Conservation (phyloP, 2,888 invertebrate species). For the Drosophila mercatorum region DNA sequence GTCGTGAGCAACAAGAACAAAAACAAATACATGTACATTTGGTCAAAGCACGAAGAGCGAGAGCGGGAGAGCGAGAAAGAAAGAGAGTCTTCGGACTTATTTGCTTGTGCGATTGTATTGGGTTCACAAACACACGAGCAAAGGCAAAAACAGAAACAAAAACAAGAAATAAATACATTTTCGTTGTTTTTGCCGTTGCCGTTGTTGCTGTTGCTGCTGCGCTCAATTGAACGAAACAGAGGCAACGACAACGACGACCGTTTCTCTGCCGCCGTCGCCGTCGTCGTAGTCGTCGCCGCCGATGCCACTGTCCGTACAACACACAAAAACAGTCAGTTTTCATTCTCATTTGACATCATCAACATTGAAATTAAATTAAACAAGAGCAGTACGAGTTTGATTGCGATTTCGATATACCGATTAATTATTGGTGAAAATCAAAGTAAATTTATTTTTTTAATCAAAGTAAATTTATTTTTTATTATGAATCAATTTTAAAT, state of each 20-base stretch:
- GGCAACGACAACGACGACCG: conserved; percentile 49
- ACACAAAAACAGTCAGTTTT: conserved; percentile 77
- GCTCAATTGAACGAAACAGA: conserved; percentile 71
- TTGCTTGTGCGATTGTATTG: conserved; percentile 31
- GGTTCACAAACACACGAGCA: conserved; percentile 34
- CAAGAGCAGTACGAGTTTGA: conserved; percentile 57
- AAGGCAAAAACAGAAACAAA: conserved; percentile 35
- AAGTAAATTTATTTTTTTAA: conserved; percentile 59
- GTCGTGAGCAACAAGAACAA: conserved; percentile 28
- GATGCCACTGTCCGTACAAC: conserved; percentile 58
- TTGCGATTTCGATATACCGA: conserved; percentile 34
- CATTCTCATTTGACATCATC: conserved; percentile 82
- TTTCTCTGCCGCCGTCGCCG: conserved; percentile 46
- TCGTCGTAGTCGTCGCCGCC: conserved; percentile 46
- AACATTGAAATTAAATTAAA: conserved; percentile 77
- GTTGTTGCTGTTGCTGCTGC: conserved; percentile 56
- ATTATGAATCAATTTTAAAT: conserved; percentile 37
- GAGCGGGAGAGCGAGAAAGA: not conserved
- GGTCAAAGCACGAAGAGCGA: not conserved
- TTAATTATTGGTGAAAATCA: conserved; percentile 40
- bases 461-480: conserved; percentile 57
- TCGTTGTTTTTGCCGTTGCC: conserved; percentile 31
- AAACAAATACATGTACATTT: conserved; percentile 16
- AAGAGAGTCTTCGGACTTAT: conserved; percentile 7
- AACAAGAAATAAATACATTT: conserved; percentile 48